phyloP scores from a whole-genome alignment of 2,113 vertebrate genomes.

The Ptyas mucosa region DNA sequence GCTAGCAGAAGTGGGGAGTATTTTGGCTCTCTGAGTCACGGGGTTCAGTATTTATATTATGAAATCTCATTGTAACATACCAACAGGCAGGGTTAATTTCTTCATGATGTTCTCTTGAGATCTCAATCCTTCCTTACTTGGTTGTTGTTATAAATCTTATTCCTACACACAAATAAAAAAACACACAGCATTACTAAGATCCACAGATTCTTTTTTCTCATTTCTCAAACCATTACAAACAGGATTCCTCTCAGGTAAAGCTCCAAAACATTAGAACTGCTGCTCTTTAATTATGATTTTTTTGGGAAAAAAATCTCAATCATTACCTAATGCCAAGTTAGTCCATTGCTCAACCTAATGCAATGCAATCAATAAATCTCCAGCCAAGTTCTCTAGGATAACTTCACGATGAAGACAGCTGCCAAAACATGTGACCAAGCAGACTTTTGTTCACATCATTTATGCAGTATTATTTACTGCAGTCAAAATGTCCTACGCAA shows the following conservation, averaged over 20 bases:
- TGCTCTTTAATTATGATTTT: neutral
- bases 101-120: fast-evolving
- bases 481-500: neutral
- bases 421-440: neutral
- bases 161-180: neutral
- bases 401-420: neutral
- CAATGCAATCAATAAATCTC: neutral
- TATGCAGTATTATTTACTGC: neutral
- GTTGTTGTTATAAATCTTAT: neutral
- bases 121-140: neutral
- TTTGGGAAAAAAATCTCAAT: too few species aligned
- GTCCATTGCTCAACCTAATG: neutral
- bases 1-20: neutral
- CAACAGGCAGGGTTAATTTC: neutral
- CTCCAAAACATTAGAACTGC: neutral
- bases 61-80: neutral
- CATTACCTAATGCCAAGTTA: neutral
- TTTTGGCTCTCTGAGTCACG: neutral
- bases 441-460: neutral
- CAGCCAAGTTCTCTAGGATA: neutral
- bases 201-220: neutral
- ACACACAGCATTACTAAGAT: neutral
- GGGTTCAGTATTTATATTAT: neutral
- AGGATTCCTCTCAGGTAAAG: neutral
- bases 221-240: neutral